Conservation (phyloP, 2,888 invertebrate species). For the Lasioglossum vierecki region DNA sequence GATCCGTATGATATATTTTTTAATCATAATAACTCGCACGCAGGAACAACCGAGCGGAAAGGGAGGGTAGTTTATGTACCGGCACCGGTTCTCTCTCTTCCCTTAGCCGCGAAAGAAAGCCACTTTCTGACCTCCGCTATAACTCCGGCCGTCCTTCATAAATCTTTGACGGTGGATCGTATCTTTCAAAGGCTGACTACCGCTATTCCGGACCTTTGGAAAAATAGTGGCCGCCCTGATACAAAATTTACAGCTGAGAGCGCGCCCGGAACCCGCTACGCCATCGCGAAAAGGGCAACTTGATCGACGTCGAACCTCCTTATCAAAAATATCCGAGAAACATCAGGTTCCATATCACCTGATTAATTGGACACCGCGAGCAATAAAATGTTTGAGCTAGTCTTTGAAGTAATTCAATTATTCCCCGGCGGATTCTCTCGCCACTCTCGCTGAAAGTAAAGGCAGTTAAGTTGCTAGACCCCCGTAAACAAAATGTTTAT, state of each 20-base stretch:
- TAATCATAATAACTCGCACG: slow-evolving; percentile 45
- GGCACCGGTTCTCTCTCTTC: slow-evolving; percentile 7
- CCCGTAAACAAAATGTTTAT: neutral
- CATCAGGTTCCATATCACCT: neutral
- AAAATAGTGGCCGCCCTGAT: slow-evolving; percentile 48
- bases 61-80: slow-evolving; percentile 47
- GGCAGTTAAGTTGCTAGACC: neutral
- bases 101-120: slow-evolving; percentile 46
- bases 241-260: slow-evolving; percentile 43
- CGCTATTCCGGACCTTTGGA: slow-evolving; percentile 41
- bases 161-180: slow-evolving; percentile 59
- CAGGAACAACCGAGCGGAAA: neutral
- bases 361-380: neutral
- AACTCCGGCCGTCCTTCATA: slow-evolving; percentile 55
- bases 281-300: slow-evolving; percentile 1
- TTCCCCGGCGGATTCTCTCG: neutral
- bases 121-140: slow-evolving; percentile 60
- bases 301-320: neutral
- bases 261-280: neutral
- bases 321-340: neutral
- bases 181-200: slow-evolving; percentile 51
- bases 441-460: neutral
- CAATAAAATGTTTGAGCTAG: neutral
- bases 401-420: neutral
- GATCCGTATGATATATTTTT: slow-evolving; percentile 40